These are phyloP conservation scores for Drosophila albomicans DNA, from an alignment of 1,140 invertebrate genomes.

Conservation along the genomic window DNA sequence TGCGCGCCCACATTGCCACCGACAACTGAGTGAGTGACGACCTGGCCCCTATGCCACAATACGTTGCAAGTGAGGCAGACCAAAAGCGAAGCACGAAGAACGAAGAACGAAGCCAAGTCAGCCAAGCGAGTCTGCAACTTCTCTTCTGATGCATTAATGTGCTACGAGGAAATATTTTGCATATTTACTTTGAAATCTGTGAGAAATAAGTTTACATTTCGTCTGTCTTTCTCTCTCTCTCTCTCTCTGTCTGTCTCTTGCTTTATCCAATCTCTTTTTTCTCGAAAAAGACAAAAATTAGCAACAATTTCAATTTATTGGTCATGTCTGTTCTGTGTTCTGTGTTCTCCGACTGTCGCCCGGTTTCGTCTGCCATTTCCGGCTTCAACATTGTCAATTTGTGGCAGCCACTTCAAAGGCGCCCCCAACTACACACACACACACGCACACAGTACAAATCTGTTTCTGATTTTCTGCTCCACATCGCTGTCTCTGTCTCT, in stretches of 20 bases:
- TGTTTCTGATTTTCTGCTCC: constrained; percentile 44
- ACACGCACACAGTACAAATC: constrained; percentile 21
- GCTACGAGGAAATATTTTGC: constrained; percentile 79
- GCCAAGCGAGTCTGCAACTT: constrained; percentile 50
- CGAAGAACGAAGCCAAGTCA: constrained; percentile 12
- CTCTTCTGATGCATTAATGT: constrained; percentile 71
- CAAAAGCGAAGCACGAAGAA: neutral
- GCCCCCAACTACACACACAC: constrained; percentile 5
- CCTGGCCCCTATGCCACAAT: constrained; percentile 25
- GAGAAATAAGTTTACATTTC: constrained; percentile 53
- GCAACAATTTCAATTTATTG: constrained; percentile 58
- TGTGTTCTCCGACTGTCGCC: constrained; percentile 10
- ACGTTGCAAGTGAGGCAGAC: neutral
- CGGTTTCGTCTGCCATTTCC: constrained; percentile 42
- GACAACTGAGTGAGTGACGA: constrained; percentile 57
- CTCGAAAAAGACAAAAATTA: constrained; percentile 21
- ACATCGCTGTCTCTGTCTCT: neutral
- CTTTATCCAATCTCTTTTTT: neutral
- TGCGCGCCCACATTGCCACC: constrained; percentile 40
- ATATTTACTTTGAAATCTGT: constrained; percentile 80
- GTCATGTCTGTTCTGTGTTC: constrained; percentile 19
- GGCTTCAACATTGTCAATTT: constrained; percentile 57
- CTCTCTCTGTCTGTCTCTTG: neutral
- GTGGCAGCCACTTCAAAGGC: constrained; percentile 53
- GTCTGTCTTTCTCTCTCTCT: constrained; percentile 6